Conservation (phyloP, 2,888 invertebrate genomes). For the Orchesella flavescens region DNA sequence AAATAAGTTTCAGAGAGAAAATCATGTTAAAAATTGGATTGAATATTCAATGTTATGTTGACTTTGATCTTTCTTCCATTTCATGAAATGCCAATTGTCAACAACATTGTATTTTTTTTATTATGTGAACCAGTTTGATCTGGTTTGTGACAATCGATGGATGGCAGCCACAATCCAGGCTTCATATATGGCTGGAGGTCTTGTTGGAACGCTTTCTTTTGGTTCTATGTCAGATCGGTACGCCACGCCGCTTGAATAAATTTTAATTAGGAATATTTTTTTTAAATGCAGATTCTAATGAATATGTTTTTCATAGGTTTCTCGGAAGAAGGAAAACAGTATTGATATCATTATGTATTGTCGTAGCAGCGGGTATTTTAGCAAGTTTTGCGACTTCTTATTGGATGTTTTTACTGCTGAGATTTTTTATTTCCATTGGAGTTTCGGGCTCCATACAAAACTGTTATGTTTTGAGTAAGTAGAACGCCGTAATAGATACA, state of each 20-base stretch:
- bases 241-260: not conserved
- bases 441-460: constrained; percentile 70
- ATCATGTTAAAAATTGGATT: not conserved
- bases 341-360: constrained; percentile 59
- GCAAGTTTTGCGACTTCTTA: constrained; percentile 68
- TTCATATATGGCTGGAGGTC: constrained; percentile 66
- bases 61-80: not conserved
- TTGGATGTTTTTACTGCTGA: constrained; percentile 65
- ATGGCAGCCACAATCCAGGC: constrained; percentile 69
- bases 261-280: not conserved
- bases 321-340: constrained; percentile 68
- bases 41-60: not conserved
- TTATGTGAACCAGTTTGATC: constrained; percentile 64
- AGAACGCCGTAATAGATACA: not conserved
- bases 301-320: constrained; percentile 52
- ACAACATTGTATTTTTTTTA: constrained; percentile 12
- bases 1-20: not conserved
- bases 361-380: constrained; percentile 62
- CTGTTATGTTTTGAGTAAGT: constrained; percentile 68
- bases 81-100: not conserved
- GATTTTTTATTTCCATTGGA: constrained; percentile 70
- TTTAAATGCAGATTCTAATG: too few species aligned
- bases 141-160: constrained; percentile 69
- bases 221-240: constrained; percentile 70
- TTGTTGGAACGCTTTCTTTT: constrained; percentile 67